Conservation (phyloP, 2,888 invertebrate species). For the Dicranocentrus wangi region DNA sequence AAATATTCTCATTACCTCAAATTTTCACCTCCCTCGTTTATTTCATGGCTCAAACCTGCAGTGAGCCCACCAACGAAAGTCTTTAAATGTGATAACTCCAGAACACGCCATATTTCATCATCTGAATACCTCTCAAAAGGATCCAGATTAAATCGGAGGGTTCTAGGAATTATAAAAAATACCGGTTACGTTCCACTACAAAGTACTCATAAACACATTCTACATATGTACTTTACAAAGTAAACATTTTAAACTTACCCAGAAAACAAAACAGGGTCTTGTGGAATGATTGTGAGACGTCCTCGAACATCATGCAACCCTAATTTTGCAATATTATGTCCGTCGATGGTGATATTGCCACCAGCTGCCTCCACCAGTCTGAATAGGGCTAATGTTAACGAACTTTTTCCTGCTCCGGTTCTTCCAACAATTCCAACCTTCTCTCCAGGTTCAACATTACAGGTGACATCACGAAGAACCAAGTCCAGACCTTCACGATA, state of each 20-base stretch:
- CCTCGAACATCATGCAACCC: slow-evolving; percentile 91
- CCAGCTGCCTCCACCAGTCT: slow-evolving; percentile 90
- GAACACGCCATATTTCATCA: slow-evolving; percentile 88
- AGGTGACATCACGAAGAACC: slow-evolving; percentile 76
- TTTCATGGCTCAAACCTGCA: slow-evolving; percentile 86
- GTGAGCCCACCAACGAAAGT: slow-evolving; percentile 85
- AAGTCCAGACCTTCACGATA: slow-evolving; percentile 77
- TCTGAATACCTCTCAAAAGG: slow-evolving; percentile 88
- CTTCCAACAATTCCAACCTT: slow-evolving; percentile 75
- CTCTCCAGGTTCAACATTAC: slow-evolving; percentile 75
- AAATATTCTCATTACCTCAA: no score
- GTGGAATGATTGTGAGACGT: slow-evolving; percentile 85
- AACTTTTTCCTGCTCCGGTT: slow-evolving; percentile 94
- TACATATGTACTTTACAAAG: no score
- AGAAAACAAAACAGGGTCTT: slow-evolving; percentile 72
- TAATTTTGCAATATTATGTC: slow-evolving; percentile 85
- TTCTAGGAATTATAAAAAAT: slow-evolving; percentile 92
- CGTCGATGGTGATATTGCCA: slow-evolving; percentile 89
- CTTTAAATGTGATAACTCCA: slow-evolving; percentile 93
- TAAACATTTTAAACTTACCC: background rate
- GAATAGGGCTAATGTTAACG: slow-evolving; percentile 88
- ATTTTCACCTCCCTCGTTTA: slow-evolving; percentile 94
- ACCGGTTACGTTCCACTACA: no score
- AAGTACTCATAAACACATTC: no score
- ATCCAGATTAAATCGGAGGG: slow-evolving; percentile 92